phyloP scores from a whole-genome alignment of 2,113 vertebrate species.

The Heptranchias perlo region DNA sequence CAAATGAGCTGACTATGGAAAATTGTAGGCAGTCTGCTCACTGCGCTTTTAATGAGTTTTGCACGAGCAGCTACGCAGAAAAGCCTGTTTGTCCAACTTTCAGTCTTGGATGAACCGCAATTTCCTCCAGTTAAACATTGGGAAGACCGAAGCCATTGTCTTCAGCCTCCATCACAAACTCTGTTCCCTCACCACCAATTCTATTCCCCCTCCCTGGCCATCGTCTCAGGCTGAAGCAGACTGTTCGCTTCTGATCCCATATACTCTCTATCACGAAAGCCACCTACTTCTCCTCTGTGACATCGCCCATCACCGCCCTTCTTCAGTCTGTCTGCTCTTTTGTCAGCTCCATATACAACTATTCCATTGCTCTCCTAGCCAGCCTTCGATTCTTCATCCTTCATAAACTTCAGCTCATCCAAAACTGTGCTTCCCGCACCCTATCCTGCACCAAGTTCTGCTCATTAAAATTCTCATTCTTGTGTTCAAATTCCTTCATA shows the following conservation, averaged over 20 bases:
- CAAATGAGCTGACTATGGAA: conserved; percentile 25
- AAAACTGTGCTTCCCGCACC: neutral
- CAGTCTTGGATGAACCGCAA: neutral
- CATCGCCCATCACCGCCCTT: neutral
- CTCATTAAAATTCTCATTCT: neutral
- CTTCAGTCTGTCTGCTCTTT: neutral
- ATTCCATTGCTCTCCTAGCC: neutral
- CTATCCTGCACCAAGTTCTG: neutral
- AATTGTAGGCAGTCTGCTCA: neutral
- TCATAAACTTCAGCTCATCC: neutral
- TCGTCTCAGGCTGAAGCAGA: neutral
- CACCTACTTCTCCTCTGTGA: neutral
- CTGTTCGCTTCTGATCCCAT: neutral
- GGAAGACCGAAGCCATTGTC: neutral
- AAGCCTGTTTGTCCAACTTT: neutral
- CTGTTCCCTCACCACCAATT: neutral
- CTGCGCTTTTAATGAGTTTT: conserved; percentile 10
- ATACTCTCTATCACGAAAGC: too few species aligned
- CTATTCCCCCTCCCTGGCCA: neutral
- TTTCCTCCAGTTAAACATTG: neutral
- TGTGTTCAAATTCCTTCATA: neutral
- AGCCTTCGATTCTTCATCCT: neutral
- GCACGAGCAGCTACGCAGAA: neutral
- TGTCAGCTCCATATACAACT: neutral
- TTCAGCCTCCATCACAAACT: neutral